Conservation (phyloP, 2,888 invertebrate species). For the Rotaria magnacalcarata region DNA sequence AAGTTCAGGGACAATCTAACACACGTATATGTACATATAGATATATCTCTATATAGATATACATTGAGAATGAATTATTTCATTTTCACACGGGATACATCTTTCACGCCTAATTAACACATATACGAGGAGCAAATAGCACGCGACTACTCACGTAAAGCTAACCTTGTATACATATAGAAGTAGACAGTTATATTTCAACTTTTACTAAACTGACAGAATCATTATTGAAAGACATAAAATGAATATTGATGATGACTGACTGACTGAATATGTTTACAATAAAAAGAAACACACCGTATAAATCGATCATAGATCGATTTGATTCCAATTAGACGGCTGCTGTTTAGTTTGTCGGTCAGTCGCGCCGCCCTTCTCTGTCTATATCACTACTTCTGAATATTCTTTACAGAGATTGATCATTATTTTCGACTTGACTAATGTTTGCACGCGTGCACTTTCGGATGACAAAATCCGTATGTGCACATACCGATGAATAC, state of each 20-base stretch:
- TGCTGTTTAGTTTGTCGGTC: background rate
- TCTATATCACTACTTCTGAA: background rate
- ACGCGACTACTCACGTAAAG: background rate
- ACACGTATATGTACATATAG: background rate
- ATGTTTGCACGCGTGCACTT: conserved; percentile 20
- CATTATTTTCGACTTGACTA: conserved; percentile 22
- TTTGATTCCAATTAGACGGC: background rate
- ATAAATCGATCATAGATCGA: background rate
- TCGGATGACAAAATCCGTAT: conserved; percentile 15
- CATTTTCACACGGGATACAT: conserved; percentile 5
- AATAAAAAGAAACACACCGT: background rate
- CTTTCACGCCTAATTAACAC: conserved; percentile 11
- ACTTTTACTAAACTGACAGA: background rate
- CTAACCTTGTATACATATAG: background rate
- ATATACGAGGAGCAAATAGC: background rate
- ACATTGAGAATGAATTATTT: conserved; percentile 6
- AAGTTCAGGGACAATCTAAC: conserved; percentile 1
- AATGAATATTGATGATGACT: background rate
- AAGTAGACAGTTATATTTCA: background rate
- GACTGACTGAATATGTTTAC: background rate
- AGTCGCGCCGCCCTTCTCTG: background rate
- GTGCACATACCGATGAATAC: background rate
- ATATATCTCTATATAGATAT: background rate
- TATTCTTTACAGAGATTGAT: background rate
- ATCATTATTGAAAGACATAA: background rate